Evolutionary conservation across 1,140 invertebrate genomes (phyloP).

Genomic region (Megalonaias nervosa): DNA sequence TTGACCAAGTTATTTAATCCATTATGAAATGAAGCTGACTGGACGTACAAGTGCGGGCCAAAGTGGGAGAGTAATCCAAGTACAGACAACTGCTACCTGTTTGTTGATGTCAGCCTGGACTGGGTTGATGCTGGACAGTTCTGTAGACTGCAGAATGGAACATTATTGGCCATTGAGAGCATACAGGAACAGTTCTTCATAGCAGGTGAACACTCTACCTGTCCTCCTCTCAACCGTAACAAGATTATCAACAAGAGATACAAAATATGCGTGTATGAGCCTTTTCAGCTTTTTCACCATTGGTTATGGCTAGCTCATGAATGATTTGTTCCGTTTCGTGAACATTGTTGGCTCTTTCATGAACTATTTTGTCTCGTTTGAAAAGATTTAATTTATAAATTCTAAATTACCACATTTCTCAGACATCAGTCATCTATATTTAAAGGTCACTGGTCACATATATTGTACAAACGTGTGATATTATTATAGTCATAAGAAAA

Average conservation of each 20-base stretch:
- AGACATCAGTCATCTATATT: no score
- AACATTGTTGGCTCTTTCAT: no score
- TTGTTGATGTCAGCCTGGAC: conserved; percentile 21
- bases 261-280: not conserved
- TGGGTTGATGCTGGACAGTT: conserved; percentile 40
- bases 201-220: conserved; percentile 21
- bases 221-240: not conserved
- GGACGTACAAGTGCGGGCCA: conserved; percentile 18
- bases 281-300: not conserved
- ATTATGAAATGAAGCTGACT: conserved; percentile 8
- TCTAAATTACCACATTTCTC: no score
- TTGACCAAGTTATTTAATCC: no score
- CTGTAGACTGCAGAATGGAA: conserved; percentile 40
- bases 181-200: conserved; percentile 45
- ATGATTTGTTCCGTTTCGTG: not conserved
- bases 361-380: no score
- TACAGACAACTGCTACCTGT: conserved; percentile 22
- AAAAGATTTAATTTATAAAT: no score
- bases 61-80: conserved; percentile 20
- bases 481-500: no score
- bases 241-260: not conserved
- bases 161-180: conserved; percentile 46
- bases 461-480: no score
- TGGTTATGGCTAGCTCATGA: not conserved
- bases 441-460: no score